Conservation (phyloP, 92 coral and sea anemone species). For the Parazoanthus atlanticus region DNA sequence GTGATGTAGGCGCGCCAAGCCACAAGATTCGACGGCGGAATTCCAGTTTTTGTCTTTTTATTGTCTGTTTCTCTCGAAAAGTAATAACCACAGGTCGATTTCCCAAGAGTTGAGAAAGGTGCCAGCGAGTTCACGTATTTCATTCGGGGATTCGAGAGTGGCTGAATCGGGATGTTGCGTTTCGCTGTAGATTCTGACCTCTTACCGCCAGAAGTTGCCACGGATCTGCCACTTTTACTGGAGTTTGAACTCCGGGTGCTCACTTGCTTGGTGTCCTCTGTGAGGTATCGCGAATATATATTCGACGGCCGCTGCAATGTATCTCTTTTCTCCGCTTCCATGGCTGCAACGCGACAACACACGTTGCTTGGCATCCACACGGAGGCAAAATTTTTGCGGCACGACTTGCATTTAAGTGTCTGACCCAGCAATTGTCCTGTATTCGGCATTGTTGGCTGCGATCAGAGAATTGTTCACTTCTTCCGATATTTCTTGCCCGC, state of each 20-base stretch:
- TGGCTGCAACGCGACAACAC: slow-evolving; percentile 73
- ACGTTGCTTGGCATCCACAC: slow-evolving; percentile 95
- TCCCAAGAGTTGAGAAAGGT: slow-evolving; percentile 93
- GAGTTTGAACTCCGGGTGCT: slow-evolving; percentile 38
- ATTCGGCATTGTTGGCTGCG: slow-evolving; percentile 74
- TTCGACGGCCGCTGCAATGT: slow-evolving; percentile 50
- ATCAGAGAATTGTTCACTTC: not conserved
- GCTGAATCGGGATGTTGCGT: slow-evolving; percentile 49
- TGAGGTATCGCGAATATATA: slow-evolving; percentile 67
- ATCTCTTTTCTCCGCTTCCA: slow-evolving; percentile 43
- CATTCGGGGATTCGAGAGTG: slow-evolving; percentile 63
- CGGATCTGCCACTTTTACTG: slow-evolving; percentile 23
- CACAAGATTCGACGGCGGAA: slow-evolving; percentile 95
- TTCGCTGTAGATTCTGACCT: slow-evolving; percentile 5
- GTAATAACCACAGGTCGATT: slow-evolving; percentile 93
- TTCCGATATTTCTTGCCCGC: not conserved
- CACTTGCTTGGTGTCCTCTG: slow-evolving; percentile 47
- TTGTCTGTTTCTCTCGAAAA: slow-evolving; percentile 88
- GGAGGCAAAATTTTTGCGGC: slow-evolving; percentile 81
- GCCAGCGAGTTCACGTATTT: slow-evolving; percentile 85
- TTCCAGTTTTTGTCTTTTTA: slow-evolving; percentile 90
- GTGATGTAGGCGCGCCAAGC: slow-evolving; percentile 87
- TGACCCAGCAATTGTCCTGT: slow-evolving; percentile 83
- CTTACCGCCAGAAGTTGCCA: slow-evolving; percentile 6
- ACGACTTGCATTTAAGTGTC: slow-evolving; percentile 79